These are phyloP conservation scores for Drosophila parabipectinata DNA, from an alignment of 1,140 invertebrate genomes.

Conservation along the genomic window DNA sequence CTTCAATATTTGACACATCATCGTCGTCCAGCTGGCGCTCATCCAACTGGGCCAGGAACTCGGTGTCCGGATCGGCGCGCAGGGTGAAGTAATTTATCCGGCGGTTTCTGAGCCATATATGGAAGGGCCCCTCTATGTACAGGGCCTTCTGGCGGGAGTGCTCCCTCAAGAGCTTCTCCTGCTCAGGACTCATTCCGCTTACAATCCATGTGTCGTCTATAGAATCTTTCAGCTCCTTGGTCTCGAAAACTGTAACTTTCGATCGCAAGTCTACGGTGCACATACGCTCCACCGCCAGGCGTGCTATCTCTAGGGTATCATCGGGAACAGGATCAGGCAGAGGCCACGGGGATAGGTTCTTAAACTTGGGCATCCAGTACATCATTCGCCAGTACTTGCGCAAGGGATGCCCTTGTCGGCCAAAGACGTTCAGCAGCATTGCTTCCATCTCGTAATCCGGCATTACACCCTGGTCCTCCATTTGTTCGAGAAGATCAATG, in stretches of 20 bases:
- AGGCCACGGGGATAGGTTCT: constrained; percentile 94
- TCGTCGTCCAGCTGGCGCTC: constrained; percentile 72
- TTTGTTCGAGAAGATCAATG: constrained; percentile 89
- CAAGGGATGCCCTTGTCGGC: constrained; percentile 90
- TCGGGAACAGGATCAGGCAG: constrained; percentile 90
- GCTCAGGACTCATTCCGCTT: constrained; percentile 92
- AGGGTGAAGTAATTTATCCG: constrained; percentile 94
- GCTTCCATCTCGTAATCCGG: constrained; percentile 95
- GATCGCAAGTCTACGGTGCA: constrained; percentile 92
- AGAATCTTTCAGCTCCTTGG: constrained; percentile 89
- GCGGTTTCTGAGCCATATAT: constrained; percentile 91
- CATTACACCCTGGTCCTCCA: constrained; percentile 88
- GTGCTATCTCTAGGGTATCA: constrained; percentile 92
- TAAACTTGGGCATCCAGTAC: constrained; percentile 99
- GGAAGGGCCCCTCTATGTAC: constrained; percentile 94
- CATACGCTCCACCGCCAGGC: constrained; percentile 93
- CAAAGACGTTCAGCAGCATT: constrained; percentile 94
- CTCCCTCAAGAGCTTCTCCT: constrained; percentile 89
- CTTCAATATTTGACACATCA: constrained; percentile 88
- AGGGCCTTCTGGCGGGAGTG: constrained; percentile 89
- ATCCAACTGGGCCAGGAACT: constrained; percentile 63
- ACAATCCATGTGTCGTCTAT: constrained; percentile 97
- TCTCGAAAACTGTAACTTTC: constrained; percentile 89
- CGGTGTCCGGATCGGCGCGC: constrained; percentile 87
- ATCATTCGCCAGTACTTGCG: constrained; percentile 95